Conservation (phyloP, 2,888 invertebrate species). For the Adineta ricciae region DNA sequence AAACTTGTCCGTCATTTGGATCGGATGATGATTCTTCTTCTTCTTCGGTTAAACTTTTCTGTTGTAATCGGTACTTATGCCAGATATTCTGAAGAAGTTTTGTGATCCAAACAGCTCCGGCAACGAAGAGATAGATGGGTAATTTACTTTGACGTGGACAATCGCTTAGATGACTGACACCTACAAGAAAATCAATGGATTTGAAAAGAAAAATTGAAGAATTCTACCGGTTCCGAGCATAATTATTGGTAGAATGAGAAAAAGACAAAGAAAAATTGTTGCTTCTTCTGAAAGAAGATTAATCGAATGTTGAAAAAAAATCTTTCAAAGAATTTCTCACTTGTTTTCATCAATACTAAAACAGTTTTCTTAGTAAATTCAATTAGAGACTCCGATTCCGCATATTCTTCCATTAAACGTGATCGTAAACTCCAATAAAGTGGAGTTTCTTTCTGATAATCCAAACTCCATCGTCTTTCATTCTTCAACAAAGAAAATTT, state of each 20-base stretch:
- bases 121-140: constrained; percentile 14
- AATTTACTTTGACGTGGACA: not conserved
- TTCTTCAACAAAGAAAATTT: too few species aligned
- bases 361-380: constrained; percentile 9
- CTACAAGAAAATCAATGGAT: not conserved
- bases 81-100: constrained; percentile 20
- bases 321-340: too few species aligned
- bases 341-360: not conserved
- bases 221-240: not conserved
- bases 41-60: not conserved
- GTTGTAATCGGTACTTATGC: constrained; percentile 13
- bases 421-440: not conserved
- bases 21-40: constrained; percentile 11
- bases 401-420: constrained; percentile 15
- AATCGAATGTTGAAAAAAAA: not conserved
- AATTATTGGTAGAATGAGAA: not conserved
- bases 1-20: not conserved
- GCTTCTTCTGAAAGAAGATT: not conserved
- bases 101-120: not conserved
- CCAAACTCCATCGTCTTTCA: not conserved
- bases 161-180: constrained; percentile 18
- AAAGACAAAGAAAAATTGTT: not conserved
- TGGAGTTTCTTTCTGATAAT: not conserved
- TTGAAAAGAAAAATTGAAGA: too few species aligned
- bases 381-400: not conserved